Evolutionary conservation across 2,888 invertebrate genomes (phyloP), one percentile per base, ranked within the genome.

Genomic region (Protophormia terraenovae): DNA sequence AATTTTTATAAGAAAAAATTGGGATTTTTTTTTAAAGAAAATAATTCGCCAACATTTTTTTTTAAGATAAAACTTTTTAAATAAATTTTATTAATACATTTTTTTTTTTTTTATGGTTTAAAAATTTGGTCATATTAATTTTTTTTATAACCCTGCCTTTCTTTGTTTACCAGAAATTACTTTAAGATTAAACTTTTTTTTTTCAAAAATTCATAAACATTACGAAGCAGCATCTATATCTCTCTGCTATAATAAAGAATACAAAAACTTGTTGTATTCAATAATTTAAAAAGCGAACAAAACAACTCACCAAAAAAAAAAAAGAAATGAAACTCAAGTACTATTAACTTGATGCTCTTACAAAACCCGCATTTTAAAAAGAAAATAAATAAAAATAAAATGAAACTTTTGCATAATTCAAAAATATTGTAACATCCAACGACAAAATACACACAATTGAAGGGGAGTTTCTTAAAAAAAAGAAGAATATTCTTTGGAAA

Each of bases 391-490:
- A 8, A 50, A 79, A 84, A 80, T 53, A 84, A 79, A 72, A 53
- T 78, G 81, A 85, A 85, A 85, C 78, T 85, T n/a, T 85, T 85
- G 85, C 85, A 85, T 82, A 85, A 85, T 85, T 85, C 82, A 77
- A 78, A 82, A 73, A 64, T 66, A 58, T 73, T 79, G 76, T 71
- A 77, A 78, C 76, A 76, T 64, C 50, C 72, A 72, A 45, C 35
- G 62, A 16, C 16, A 35, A 71, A 76, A 41, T 27, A 38, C 38
- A 29, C 16, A 12, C 19, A 75, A 71, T 16, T 64, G 69, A 55
- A 81, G 80, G 86, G 86, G 80, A 66, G 86, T 87, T 73, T 79
- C 87, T 86, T 87, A 32, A 58, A 69, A 87, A 89, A 88, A 88
- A 89, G 87, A 89, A 88, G 87, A 86, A 50, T 87, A n/a, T n/a